phyloP scores from a whole-genome alignment of 2,113 vertebrate species.

The Notechis scutatus region DNA sequence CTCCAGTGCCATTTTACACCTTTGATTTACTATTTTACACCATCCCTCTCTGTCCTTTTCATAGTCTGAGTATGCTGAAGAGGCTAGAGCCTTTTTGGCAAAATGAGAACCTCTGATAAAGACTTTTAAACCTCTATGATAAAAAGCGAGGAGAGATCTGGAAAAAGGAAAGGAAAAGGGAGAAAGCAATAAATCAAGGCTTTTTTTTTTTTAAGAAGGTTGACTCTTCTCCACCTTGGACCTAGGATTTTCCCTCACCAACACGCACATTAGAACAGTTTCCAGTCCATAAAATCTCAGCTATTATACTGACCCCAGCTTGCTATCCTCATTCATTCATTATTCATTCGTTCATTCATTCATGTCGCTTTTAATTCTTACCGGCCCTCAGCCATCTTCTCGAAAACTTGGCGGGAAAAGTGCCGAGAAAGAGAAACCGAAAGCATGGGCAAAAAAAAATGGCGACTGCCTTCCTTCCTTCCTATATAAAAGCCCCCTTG shows the following conservation, averaged over 20 bases:
- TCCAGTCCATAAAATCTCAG: neutral
- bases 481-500: neutral
- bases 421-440: neutral
- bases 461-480: neutral
- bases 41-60: neutral
- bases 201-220: neutral
- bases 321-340: neutral
- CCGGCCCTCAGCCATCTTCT: neutral
- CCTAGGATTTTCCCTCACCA: neutral
- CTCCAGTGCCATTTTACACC: neutral
- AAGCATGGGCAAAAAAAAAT: neutral
- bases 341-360: neutral
- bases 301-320: neutral
- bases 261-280: neutral
- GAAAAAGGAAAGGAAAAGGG: neutral
- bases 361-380: neutral
- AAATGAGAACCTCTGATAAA: neutral
- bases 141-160: neutral
- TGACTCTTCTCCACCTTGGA: neutral
- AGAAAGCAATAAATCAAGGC: neutral
- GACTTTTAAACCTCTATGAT: neutral
- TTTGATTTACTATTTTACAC: too few relatives aligned
- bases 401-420: neutral
- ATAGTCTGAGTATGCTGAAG: neutral
- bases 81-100: neutral